Evolutionary conservation across 1,140 invertebrate species (phyloP), one percentile per base, ranked within the genome.

Genomic region (Calephelis nemesis): DNA sequence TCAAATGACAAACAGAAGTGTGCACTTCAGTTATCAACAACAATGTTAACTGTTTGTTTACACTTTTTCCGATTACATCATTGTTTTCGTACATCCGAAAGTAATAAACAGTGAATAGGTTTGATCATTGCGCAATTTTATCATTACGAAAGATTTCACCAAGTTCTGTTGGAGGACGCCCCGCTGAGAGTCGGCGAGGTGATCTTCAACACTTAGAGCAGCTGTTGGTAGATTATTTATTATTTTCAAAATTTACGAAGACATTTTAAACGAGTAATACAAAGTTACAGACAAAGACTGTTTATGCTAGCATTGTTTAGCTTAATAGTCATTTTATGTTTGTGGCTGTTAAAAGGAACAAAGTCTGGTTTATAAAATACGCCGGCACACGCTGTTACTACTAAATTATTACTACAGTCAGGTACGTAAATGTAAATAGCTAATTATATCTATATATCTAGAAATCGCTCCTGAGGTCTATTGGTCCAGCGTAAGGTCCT

Each of bases 91-190:
- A 69, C 72, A 73, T 69, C 72, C 68, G 67, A 75, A 77, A 74
- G 69, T 72, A 73, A 69, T 73, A 60, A 69, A 71, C 69, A 58
- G 48, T 74, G 80, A 81, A 83, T 82, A 79, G 80, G 63, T 68
- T 63, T 60, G 69, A 74, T 71, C 58, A 74, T 89, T 87, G 82
- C 82, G 85, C 83, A 89, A 89, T 89, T 83, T 76, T 76, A 76
- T 85, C 85, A 89, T 88, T 88, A 89, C 81, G 81, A 88, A 88
- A 87, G 83, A 87, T 87, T 85, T 87, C 84, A 81, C 81, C 74
- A 73, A 81, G 84, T 89, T 83, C 78, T 80, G 81, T 78, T 78
- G 77, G 75, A 68, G 65, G 84, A 78, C 79, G 63, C 78, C 87
- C 85, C 81, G 82, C 85, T 83, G 84, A 13, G 80, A 58, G 65